Evolutionary conservation across 2,888 invertebrate species (phyloP).

Genomic region (Scaptomyza caliginosa): DNA sequence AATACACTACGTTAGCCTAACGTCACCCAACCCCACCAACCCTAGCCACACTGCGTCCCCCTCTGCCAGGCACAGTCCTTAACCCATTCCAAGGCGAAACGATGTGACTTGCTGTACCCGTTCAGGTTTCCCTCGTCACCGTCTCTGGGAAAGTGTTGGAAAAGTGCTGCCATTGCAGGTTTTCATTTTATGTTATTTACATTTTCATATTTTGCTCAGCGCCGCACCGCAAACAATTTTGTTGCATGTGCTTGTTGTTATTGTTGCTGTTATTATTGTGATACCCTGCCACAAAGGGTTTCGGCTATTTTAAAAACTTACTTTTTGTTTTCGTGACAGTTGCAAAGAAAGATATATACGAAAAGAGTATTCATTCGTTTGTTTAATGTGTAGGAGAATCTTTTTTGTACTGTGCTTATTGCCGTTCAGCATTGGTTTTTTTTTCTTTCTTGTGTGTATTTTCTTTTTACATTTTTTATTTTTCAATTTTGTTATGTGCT

Average conservation of each 20-base stretch:
- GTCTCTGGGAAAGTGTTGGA: constrained; percentile 53
- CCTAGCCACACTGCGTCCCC: neutral
- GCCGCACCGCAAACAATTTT: constrained; percentile 73
- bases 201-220: constrained; percentile 70
- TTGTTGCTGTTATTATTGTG: constrained; percentile 6
- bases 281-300: constrained; percentile 24
- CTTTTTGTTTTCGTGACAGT: no score
- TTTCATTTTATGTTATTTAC: constrained; percentile 77
- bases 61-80: neutral
- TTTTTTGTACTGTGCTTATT: constrained; percentile 27
- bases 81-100: constrained; percentile 5
- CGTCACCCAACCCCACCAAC: neutral
- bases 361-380: constrained; percentile 12
- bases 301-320: neutral
- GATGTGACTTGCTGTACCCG: constrained; percentile 19
- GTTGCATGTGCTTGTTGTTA: constrained; percentile 26
- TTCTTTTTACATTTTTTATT: no score
- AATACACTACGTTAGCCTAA: constrained; percentile 15
- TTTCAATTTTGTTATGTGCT: constrained; percentile 64
- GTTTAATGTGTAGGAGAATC: neutral
- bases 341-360: neutral
- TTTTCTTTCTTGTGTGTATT: no score
- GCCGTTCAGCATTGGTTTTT: constrained; percentile 27
- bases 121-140: constrained; percentile 18
- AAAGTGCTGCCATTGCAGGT: constrained; percentile 77